These are phyloP conservation scores for Petrocephalus microphthalmus DNA, from an alignment of 2,113 vertebrate genomes.

Conservation along the genomic window DNA sequence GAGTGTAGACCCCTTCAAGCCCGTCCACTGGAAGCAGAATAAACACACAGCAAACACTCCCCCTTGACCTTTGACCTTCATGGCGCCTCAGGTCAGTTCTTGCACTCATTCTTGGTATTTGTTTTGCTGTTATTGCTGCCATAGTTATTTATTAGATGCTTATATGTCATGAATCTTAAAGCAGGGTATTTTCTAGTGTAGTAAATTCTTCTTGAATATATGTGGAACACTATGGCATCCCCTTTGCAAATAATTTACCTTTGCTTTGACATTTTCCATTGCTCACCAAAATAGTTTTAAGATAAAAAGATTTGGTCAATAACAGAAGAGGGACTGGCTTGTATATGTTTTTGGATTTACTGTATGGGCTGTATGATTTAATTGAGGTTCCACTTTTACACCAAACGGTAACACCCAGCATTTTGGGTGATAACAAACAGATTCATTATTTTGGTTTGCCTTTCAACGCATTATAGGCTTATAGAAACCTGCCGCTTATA, in stretches of 20 bases:
- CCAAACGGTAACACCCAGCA: background rate
- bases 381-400: too few relatives aligned
- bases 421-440: background rate
- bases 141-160: background rate
- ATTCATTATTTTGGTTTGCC: background rate
- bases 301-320: background rate
- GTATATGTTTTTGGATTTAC: background rate
- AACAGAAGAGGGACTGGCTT: background rate
- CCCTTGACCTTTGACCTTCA: background rate
- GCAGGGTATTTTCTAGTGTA: background rate
- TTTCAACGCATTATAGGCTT: background rate
- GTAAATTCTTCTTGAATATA: background rate
- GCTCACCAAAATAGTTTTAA: background rate
- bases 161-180: background rate
- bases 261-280: background rate
- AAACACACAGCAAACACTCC: background rate
- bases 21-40: background rate
- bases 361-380: background rate
- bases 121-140: background rate
- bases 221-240: background rate
- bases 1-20: background rate
- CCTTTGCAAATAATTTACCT: background rate
- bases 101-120: background rate
- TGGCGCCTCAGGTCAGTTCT: conserved; percentile 6
- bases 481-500: background rate